Evolutionary conservation across 2,888 invertebrate species (phyloP), one percentile per base, ranked within the genome.

Genomic region (Cosmia pyralina): DNA sequence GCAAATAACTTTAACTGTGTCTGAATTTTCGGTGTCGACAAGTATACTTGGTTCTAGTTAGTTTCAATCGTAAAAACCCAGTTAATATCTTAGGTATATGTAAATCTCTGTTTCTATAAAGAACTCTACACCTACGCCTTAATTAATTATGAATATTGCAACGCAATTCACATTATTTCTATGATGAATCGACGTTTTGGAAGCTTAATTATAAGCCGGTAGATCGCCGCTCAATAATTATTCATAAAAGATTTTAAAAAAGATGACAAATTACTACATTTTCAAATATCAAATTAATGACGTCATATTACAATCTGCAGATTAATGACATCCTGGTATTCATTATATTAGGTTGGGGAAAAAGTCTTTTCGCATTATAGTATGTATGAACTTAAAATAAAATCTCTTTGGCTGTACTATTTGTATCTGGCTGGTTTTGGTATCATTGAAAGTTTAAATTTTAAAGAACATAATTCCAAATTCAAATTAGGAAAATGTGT

Each of bases 261-360:
- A 57, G 5, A 75, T 48, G 55, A 75, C 10, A 57, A 75, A 73
- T 48, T 10, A 28, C n/a, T 38, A 15, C 34, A 22, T 72, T 22
- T 52, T 15, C 5, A 2, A 73, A n/a, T 64, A 48, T 38, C 11
- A 34, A 53, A 62, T 38, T 74, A 28, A 38, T 38, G 38, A 38
- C 38, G 3, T 28, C 28, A 28, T 28, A 28, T 28, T 28, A 28
- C 28, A 28, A 72, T 74, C 46, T 62, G 8, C 10, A 38, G 34
- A 72, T 58, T n/a, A 71, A 19, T 34, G 17, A 11, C n/a, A 4
- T 50, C 64, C 19, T 50, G 15, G n/a, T 7, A 4, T 70, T 48
- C 13, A 34, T 13, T 10, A 11, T 13, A 4, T n/a, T n/a, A n/a
- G n/a, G n/a, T n/a, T n/a, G n/a, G n/a, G n/a, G n/a, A n/a, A n/a